A percentile compares a stretch with the other conserved stretches of the same genome.
Evolutionary conservation across 2,888 invertebrate species (phyloP).

Genomic region (Philonicus albiceps): DNA sequence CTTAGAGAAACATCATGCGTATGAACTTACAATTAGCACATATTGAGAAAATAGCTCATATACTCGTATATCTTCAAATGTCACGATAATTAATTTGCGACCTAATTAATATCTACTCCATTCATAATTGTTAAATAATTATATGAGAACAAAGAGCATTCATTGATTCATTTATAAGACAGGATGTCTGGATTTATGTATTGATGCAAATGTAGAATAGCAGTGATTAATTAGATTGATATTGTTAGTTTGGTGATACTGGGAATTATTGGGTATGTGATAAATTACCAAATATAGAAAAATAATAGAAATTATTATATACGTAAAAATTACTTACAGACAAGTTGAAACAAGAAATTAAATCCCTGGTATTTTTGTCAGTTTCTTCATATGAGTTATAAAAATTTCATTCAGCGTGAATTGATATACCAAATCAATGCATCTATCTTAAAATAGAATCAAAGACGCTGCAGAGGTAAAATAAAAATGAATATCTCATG

Average conservation of each 20-base stretch:
- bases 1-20: neutral
- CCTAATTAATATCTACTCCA: neutral
- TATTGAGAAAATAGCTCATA: neutral
- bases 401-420: neutral
- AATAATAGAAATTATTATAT: neutral
- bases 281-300: too few relatives aligned
- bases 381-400: neutral
- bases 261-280: neutral
- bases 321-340: neutral
- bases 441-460: neutral
- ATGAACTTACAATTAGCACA: neutral
- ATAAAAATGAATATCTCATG: neutral
- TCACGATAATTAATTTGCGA: neutral
- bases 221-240: neutral
- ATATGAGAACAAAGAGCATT: neutral
- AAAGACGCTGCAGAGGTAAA: too few relatives aligned
- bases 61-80: neutral
- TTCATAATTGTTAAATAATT: neutral
- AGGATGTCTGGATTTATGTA: neutral
- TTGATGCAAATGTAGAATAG: neutral
- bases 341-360: too few relatives aligned
- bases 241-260: neutral
- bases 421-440: neutral
- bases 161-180: neutral
- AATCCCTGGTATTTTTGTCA: too few relatives aligned